Percentiles rank a stretch among this genome's conserved stretches.
These are phyloP conservation scores for Eudasyphora cyanicolor DNA, from an alignment of 2,888 invertebrate genomes.

Conservation along the genomic window DNA sequence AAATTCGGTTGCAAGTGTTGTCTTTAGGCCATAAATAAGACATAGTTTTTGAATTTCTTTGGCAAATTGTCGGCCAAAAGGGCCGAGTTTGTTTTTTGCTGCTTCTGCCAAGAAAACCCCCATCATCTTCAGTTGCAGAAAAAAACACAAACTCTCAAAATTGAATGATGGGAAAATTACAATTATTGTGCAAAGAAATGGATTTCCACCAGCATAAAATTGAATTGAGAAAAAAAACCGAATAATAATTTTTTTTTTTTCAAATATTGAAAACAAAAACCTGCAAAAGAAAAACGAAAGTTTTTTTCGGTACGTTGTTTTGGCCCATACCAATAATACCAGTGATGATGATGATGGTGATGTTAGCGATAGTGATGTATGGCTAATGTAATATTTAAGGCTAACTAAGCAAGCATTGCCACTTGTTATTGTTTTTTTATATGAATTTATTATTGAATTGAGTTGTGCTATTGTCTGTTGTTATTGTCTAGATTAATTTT, in stretches of 20 bases:
- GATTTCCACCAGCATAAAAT: neutral
- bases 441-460: constrained; percentile 14
- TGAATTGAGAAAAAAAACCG: neutral
- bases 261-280: neutral
- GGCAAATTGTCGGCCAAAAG: neutral
- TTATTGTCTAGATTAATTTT: neutral
- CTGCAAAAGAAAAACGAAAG: constrained; percentile 16
- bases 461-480: neutral
- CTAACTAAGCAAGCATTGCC: neutral
- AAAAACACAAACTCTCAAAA: neutral
- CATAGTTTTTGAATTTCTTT: neutral
- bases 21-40: neutral
- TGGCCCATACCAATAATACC: no score
- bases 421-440: neutral
- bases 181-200: neutral
- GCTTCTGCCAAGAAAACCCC: neutral
- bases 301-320: no score
- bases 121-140: neutral
- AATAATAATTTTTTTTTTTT: neutral
- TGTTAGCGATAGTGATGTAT: no score
- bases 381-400: no score
- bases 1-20: neutral
- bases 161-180: constrained; percentile 11
- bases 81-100: neutral
- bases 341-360: no score